Conservation (phyloP, 2,888 invertebrate species). For the Proisotoma minuta region DNA sequence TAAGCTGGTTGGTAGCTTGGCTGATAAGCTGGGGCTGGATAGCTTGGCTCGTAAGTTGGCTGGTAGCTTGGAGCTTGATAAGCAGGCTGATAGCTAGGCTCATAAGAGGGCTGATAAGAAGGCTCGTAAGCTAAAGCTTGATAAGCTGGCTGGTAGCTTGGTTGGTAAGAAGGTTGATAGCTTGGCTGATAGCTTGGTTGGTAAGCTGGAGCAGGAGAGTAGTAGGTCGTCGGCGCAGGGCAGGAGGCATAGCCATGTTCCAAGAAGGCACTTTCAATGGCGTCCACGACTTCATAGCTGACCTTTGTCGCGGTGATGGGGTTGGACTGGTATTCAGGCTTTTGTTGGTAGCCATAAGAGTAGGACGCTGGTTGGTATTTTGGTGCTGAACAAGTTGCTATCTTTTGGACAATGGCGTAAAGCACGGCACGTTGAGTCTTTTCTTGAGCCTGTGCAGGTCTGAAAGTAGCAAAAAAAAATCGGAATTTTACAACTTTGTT, state of each 20-base stretch:
- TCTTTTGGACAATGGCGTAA: constrained; percentile 39
- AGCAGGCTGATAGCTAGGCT: constrained; percentile 14
- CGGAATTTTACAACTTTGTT: neutral
- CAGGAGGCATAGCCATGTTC: neutral
- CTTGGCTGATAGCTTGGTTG: constrained; percentile 16
- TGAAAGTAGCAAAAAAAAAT: constrained; percentile 15
- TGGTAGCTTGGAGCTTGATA: constrained; percentile 13
- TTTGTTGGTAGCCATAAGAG: constrained; percentile 22
- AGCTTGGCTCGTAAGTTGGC: constrained; percentile 12
- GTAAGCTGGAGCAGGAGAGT: constrained; percentile 25
- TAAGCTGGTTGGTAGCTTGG: constrained; percentile 8
- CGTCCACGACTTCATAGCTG: constrained; percentile 23
- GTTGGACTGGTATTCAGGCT: constrained; percentile 30
- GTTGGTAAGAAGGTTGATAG: constrained; percentile 14
- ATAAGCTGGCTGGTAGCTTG: constrained; percentile 22
- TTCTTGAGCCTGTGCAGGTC: constrained; percentile 22
- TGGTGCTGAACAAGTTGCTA: constrained; percentile 24
- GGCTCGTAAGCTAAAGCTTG: constrained; percentile 14
- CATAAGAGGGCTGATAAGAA: constrained; percentile 12
- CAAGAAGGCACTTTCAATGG: constrained; percentile 34
- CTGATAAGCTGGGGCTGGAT: neutral
- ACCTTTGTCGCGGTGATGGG: constrained; percentile 38
- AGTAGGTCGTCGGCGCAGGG: constrained; percentile 21
- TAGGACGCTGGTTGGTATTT: constrained; percentile 21
- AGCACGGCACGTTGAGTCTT: constrained; percentile 34